Evolutionary conservation across 2,797 vertebrate genomes (phyloP).

Genomic region (Psittacula echo): DNA sequence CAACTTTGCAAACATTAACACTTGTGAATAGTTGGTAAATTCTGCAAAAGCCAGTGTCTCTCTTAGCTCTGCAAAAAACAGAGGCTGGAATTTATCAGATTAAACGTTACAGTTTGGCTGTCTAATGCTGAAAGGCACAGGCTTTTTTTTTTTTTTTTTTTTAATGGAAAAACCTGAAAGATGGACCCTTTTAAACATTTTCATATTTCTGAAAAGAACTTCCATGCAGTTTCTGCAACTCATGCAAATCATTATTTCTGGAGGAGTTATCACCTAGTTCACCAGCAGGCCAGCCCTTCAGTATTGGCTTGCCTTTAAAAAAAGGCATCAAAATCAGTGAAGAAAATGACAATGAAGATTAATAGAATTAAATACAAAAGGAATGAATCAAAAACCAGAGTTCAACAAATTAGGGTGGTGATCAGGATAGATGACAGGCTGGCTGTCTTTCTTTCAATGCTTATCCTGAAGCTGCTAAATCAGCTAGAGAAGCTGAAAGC

Average conservation of each 20-base stretch:
- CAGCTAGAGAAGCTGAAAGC: not conserved
- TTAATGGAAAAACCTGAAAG: not conserved
- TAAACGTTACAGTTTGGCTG: not conserved
- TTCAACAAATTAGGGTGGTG: not conserved
- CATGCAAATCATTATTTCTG: conserved; percentile 14
- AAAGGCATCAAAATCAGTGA: not conserved
- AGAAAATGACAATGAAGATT: not conserved
- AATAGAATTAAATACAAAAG: not conserved
- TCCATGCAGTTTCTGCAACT: not conserved
- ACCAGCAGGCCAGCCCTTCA: not conserved
- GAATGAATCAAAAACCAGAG: not conserved
- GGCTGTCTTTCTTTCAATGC: not conserved
- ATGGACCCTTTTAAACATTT: not conserved
- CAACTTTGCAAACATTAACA: not conserved
- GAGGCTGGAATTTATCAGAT: not conserved
- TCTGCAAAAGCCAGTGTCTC: conserved; percentile 4
- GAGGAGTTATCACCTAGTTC: not conserved
- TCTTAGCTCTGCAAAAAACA: not conserved
- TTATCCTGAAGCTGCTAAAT: not conserved
- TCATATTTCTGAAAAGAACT: not conserved
- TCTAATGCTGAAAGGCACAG: not conserved
- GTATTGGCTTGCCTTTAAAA: not conserved
- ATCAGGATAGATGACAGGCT: not conserved
- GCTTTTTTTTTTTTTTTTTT: not conserved
- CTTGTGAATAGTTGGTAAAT: conserved; percentile 15